A percentile compares a stretch with the other conserved stretches of the same genome.
These are phyloP conservation scores for Pelusios castaneus DNA, from an alignment of 2,113 vertebrate species.

Conservation along the genomic window DNA sequence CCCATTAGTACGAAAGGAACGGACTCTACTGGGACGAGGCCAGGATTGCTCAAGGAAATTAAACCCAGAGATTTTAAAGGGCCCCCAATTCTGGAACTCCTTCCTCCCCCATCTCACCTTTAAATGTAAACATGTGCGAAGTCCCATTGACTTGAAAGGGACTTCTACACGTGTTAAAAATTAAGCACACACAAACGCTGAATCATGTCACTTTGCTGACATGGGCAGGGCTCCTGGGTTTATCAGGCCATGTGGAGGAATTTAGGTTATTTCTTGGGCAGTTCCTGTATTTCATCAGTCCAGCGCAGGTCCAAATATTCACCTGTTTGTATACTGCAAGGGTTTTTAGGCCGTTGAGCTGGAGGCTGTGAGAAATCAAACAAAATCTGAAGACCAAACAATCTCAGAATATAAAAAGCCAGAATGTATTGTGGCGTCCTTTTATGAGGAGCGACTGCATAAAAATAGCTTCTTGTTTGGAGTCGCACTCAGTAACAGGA, in stretches of 20 bases:
- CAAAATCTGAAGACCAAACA: background rate
- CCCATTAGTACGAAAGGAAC: constrained; percentile 18
- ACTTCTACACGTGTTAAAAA: too few species aligned
- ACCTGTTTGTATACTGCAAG: background rate
- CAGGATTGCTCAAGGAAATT: background rate
- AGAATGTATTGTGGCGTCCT: background rate
- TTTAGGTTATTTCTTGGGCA: background rate
- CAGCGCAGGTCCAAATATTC: background rate
- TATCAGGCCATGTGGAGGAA: background rate
- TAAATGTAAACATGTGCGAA: background rate
- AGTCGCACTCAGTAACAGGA: background rate
- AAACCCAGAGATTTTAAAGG: background rate
- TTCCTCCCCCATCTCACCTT: background rate
- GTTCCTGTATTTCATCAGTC: background rate
- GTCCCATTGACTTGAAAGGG: background rate
- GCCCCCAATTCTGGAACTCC: background rate
- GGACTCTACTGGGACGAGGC: background rate
- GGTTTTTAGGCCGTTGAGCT: background rate
- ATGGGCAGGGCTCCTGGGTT: background rate
- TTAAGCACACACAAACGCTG: background rate
- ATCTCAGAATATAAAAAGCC: background rate
- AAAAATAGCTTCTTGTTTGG: background rate
- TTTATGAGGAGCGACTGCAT: background rate
- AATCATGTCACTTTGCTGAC: background rate
- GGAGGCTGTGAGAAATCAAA: background rate